phyloP scores from a whole-genome alignment of 2,113 vertebrate species.

The Heliornis fulica region DNA sequence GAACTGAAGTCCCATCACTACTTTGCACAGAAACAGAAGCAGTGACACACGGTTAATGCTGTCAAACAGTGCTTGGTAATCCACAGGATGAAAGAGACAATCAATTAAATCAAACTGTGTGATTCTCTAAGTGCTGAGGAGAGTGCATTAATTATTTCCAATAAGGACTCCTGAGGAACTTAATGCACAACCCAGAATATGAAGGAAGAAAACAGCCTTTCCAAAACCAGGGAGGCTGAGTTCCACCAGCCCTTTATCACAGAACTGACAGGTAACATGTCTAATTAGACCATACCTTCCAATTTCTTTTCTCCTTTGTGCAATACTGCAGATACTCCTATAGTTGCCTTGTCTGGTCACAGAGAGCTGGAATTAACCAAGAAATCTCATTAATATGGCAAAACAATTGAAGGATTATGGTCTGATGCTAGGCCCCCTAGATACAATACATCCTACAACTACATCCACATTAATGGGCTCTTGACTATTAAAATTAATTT shows the following conservation, averaged over 20 bases:
- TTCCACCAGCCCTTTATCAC: background rate
- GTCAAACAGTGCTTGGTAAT: background rate
- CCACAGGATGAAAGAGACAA: background rate
- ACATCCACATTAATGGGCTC: background rate
- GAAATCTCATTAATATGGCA: background rate
- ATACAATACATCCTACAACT: background rate
- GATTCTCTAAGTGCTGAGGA: background rate
- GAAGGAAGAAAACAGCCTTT: background rate
- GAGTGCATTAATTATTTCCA: background rate
- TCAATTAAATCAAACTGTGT: background rate
- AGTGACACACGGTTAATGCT: background rate
- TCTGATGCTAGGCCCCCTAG: background rate
- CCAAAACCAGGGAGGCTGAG: background rate
- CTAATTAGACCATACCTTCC: background rate
- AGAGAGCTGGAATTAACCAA: background rate
- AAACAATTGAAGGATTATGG: background rate
- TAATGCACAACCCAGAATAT: background rate
- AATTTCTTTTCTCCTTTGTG: background rate
- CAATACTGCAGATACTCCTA: background rate
- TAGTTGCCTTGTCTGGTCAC: background rate
- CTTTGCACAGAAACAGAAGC: background rate
- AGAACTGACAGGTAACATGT: background rate
- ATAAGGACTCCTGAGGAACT: background rate
- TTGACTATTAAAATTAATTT: background rate
- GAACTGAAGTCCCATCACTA: background rate